A percentile compares a stretch with the other conserved stretches of the same genome.
Conservation (phyloP, 2,888 invertebrate species). For the Zaprionus obscuricornis region DNA sequence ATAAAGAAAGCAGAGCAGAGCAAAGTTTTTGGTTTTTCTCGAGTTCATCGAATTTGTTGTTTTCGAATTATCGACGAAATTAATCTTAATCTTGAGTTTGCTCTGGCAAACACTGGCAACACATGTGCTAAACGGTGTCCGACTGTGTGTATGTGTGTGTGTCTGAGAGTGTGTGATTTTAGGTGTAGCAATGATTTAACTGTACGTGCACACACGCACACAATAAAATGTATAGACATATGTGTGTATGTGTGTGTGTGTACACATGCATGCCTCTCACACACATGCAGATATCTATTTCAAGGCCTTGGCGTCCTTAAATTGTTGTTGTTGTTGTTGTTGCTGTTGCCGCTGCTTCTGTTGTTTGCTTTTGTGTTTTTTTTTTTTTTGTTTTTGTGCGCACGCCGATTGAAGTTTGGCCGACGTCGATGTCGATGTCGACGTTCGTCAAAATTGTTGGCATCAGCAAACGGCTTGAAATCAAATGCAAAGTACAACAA, state of each 20-base stretch:
- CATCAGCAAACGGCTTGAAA: conserved; percentile 74
- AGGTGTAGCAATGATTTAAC: conserved; percentile 22
- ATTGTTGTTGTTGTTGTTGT: conserved; percentile 49
- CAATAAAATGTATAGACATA: conserved; percentile 1
- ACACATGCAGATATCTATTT: conserved; percentile 49
- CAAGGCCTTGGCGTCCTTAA: conserved; percentile 65
- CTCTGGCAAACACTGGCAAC: conserved; percentile 52
- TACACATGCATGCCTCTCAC: neutral
- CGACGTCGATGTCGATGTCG: conserved; percentile 71
- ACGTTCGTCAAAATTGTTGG: conserved; percentile 75
- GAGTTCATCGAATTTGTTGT: conserved; percentile 26
- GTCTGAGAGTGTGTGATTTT: conserved; percentile 12
- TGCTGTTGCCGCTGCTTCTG: conserved; percentile 28
- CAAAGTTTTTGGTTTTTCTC: conserved; percentile 41
- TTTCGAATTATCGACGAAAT: conserved; percentile 67
- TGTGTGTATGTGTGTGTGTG: conserved; percentile 6
- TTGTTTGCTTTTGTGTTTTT: conserved; percentile 50
- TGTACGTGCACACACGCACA: too few relatives aligned
- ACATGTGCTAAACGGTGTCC: conserved; percentile 64
- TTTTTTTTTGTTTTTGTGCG: conserved; percentile 55
- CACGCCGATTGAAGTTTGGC: conserved; percentile 78
- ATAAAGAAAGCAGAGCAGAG: conserved; percentile 34
- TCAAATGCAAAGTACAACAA: conserved; percentile 28
- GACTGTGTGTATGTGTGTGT: conserved; percentile 4
- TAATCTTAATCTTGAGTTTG: conserved; percentile 75